Evolutionary conservation across 1,140 invertebrate species (phyloP).

Genomic region (Spodoptera litura): DNA sequence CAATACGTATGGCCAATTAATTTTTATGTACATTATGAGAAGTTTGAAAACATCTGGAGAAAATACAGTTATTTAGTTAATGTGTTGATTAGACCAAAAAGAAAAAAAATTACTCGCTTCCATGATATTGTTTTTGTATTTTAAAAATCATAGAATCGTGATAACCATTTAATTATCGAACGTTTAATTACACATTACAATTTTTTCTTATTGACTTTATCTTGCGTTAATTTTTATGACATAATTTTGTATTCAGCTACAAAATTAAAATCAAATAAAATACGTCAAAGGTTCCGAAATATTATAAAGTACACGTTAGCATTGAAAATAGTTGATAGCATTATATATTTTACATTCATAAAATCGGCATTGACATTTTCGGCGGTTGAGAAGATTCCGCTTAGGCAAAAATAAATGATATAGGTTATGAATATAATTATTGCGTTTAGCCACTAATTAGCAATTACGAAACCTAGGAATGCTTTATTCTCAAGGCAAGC

Average conservation of each 20-base stretch:
- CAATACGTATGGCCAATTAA: conserved; percentile 6
- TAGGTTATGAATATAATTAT: background rate
- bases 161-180: too few relatives aligned
- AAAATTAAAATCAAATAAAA: background rate
- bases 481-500: conserved; percentile 68
- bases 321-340: conserved; percentile 26
- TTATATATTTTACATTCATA: conserved; percentile 23
- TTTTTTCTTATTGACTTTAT: too few relatives aligned
- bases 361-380: conserved; percentile 50
- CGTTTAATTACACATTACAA: too few relatives aligned
- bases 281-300: background rate
- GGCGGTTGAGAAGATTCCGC: conserved; percentile 7
- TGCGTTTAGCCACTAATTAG: conserved; percentile 35
- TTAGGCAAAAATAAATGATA: conserved; percentile 12
- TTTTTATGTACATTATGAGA: background rate
- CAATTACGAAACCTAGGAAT: conserved; percentile 66
- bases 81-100: too few relatives aligned
- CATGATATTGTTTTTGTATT: too few relatives aligned
- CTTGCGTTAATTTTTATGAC: too few relatives aligned
- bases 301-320: conserved; percentile 3
- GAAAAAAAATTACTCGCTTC: too few relatives aligned
- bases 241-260: too few relatives aligned
- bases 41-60: too few relatives aligned
- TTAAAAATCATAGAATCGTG: too few relatives aligned
- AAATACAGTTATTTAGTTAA: too few relatives aligned